Base-by-base conservation (phyloP, 92 coral and sea anemone genomes). In the Micromussa lordhowensis region DNA sequence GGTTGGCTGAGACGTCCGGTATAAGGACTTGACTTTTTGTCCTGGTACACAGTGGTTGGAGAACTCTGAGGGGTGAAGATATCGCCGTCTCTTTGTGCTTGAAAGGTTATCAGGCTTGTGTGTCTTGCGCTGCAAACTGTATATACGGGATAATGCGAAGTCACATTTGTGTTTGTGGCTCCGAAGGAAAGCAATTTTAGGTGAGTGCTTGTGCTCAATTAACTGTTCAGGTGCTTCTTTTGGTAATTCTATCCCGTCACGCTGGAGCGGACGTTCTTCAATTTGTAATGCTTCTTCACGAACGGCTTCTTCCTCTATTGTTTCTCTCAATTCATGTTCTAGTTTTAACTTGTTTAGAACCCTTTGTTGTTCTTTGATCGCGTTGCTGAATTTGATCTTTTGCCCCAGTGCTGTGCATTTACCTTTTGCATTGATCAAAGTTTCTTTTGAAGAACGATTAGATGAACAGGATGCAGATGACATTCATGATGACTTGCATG, bases 271-370 rank as follows among this genome's bases (percentile, higher is more conserved):
- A 70, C 0, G 53, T 84, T 84, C 68, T 9, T 86, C 83, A 14
- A 9, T 7, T 86, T 85, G 49, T 31, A 74, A 21, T 32, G 84
- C 86, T 29, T 82, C 87, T 26, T 84, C 77, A 29, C 75, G 58
- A 91, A 91, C 85, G 44, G 89, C 78, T 55, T 91, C 94, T 82
- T 88, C 88, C 34, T 87, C 92, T 77, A 91, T n/a, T 38, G 92
- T 91, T 84, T 88, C 94, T 75, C 92, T 88, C 4, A 88, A 78
- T 61, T 88, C 92, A 71, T 88, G 89, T 78, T 91, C 86, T 2
- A 88, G 86, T 75, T 83, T 91, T 21, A 88, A 64, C 44, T 88
- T 84, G 48, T 79, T 78, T 6, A 92, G 72, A 32, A 68, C 35
- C 79, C 40, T 79, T 78, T 80, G 82, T 54, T 92, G 94, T 64